phyloP scores from a whole-genome alignment of 2,797 vertebrate species.

The Anguilla megastoma region DNA sequence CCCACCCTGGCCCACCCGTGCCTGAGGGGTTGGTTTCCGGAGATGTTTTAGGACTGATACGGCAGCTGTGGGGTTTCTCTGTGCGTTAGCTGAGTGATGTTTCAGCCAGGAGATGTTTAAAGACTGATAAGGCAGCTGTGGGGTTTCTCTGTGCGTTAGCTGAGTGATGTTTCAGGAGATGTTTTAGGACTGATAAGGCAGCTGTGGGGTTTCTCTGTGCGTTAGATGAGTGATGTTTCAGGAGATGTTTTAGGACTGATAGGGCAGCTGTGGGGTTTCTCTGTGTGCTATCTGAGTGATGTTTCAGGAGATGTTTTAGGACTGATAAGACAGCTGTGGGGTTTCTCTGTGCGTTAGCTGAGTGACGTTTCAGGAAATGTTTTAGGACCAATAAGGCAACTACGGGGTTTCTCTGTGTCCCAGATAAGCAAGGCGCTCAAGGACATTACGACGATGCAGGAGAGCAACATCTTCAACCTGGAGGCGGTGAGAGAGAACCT shows the following conservation, averaged over 20 bases:
- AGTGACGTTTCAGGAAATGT: background rate
- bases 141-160: background rate
- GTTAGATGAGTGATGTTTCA: background rate
- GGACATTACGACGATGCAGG: conserved; percentile 8
- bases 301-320: background rate
- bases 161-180: background rate
- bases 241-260: too few relatives aligned
- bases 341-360: background rate
- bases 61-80: background rate
- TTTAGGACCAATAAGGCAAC: background rate
- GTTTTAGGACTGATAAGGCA: background rate
- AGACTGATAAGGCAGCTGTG: background rate
- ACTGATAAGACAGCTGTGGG: background rate
- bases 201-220: background rate
- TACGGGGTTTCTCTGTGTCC: background rate
- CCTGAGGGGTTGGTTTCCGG: background rate
- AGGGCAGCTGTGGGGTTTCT: background rate
- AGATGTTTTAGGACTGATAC: background rate
- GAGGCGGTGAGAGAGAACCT: conserved; percentile 26
- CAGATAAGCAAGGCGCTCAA: conserved; percentile 2
- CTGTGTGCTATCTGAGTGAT: background rate
- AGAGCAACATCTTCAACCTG: conserved; percentile 31
- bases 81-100: background rate
- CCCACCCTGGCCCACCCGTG: background rate
- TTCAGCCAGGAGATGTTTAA: background rate